Evolutionary conservation across 1,140 invertebrate genomes (phyloP), one percentile per base, ranked within the genome.

Genomic region (Listronotus bonariensis): DNA sequence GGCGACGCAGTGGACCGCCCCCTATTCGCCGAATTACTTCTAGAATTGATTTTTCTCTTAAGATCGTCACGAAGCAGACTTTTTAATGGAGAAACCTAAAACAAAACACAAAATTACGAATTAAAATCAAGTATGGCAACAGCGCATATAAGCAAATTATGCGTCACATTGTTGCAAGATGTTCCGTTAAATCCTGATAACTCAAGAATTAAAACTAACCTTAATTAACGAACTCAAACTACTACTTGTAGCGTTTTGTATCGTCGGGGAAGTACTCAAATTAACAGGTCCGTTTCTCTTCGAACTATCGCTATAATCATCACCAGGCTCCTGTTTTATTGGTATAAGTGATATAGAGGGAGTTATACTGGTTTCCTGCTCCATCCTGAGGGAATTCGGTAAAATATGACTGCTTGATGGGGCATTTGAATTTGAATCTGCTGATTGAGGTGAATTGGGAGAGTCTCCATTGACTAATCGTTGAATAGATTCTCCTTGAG

Each of bases 311-410:
- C 41, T 69, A 18, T 74, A 75, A 45, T 78, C 74, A 34, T 80
- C 77, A 8, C 76, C 76, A 18, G 83, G 85, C 70, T 87, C 91
- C 82, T 92, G 91, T 78, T 92, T 92, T 64, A 92, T 92, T 48
- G 90, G 90, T 80, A 92, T 92, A n/a, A 92, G 78, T 15, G 89
- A 92, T 66, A 92, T 92, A 14, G 90, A 92, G 8, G 90, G 91
- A 67, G 89, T 92, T 70, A 92, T 91, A 75, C 81, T 86, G 57
- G 81, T 82, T 72, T 83, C 82, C 62, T 76, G 75, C 34, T 77
- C 74, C 43, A 73, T 80, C 63, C 73, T 61, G 72, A 70, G 67
- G 74, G 77, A 68, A 78, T 77, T 70, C 73, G 73, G 67, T 77
- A 78, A 73, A 56, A 73, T 74, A 55, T 84, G 81, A 68, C 87